phyloP scores from a whole-genome alignment of 2,888 invertebrate genomes.

The Drosophila histrio region DNA sequence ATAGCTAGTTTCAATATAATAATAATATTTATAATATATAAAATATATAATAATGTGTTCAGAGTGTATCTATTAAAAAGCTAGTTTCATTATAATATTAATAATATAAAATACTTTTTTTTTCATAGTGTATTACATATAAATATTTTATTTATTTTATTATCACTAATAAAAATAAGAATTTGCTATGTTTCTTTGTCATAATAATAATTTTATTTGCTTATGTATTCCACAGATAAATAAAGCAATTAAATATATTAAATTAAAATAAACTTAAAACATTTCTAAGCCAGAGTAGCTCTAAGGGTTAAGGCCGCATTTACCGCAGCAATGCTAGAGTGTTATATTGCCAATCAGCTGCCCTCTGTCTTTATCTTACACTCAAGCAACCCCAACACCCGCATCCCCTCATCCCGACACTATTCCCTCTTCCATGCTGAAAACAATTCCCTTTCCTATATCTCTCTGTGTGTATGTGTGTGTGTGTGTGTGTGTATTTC shows the following conservation, averaged over 20 bases:
- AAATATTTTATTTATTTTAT: not conserved
- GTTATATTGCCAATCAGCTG: conserved; percentile 69
- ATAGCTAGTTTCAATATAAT: too few relatives aligned
- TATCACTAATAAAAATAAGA: too few relatives aligned
- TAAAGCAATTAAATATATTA: not conserved
- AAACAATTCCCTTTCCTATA: conserved; percentile 7
- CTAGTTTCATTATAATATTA: too few relatives aligned
- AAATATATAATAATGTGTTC: too few relatives aligned
- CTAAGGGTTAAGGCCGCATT: conserved; percentile 32
- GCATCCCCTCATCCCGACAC: not conserved
- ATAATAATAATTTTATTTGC: too few relatives aligned
- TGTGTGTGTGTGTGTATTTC: conserved; percentile 6
- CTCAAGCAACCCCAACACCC: conserved; percentile 18
- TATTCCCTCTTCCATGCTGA: conserved; percentile 2
- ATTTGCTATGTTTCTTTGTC: too few relatives aligned
- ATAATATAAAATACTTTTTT: not conserved
- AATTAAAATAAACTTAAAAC: not conserved
- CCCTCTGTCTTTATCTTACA: conserved; percentile 8
- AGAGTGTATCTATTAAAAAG: too few relatives aligned
- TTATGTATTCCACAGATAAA: too few relatives aligned
- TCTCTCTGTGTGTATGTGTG: not conserved
- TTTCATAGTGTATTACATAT: not conserved
- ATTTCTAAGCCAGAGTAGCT: not conserved
- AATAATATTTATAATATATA: too few relatives aligned
- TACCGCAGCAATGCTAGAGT: conserved; percentile 21